Base-by-base conservation (phyloP, 1,140 invertebrate species). In the Euura lappo region DNA sequence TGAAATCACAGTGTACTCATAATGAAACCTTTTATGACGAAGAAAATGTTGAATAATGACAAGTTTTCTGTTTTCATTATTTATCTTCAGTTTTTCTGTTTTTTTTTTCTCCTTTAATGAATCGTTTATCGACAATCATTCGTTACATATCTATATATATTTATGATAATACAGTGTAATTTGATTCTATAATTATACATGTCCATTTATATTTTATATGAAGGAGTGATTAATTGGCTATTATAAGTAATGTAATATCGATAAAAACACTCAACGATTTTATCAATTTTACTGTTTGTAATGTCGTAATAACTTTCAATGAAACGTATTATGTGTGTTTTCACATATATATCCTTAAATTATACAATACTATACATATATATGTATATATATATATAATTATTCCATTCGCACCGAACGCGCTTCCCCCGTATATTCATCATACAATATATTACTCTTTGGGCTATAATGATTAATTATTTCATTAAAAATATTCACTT, bases 401-500 rank as follows among this genome's bases (percentile, higher is more conserved):
- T 11, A 8, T 67, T 28, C 6, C 66, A 7, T 67, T 67, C 6
- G 13, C 8, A 67, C 13, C 6, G 2, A 8, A 28, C 28, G 28
- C 28, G 28, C 28, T 28, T 28, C 66, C 7, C n/a, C 6, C 28
- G 13, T 28, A 28, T 67, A 51, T 51, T 51, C 8, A 70, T 60
- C 46, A 75, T 70, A 66, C 65, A 76, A 79, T 79, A 80, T 79
- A 79, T 79, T 78, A 79, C 75, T 81, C 77, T 81, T 79, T 81
- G 75, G 79, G 73, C 65, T 72, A 75, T 28, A 28, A 28, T 28
- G 28, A 28, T 28, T 28, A 78, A 70, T 71, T 72, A 69, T 47
- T 74, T 73, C 66, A 28, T 73, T 51, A 69, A 44, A 73, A 44
- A 69, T 69, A 69, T 73, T 44, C 45, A 73, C 64, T 72, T 10